A percentile compares a stretch with the other conserved stretches of the same genome.
Evolutionary conservation across 2,888 invertebrate species (phyloP).

Genomic region (Cheilosia variabilis): DNA sequence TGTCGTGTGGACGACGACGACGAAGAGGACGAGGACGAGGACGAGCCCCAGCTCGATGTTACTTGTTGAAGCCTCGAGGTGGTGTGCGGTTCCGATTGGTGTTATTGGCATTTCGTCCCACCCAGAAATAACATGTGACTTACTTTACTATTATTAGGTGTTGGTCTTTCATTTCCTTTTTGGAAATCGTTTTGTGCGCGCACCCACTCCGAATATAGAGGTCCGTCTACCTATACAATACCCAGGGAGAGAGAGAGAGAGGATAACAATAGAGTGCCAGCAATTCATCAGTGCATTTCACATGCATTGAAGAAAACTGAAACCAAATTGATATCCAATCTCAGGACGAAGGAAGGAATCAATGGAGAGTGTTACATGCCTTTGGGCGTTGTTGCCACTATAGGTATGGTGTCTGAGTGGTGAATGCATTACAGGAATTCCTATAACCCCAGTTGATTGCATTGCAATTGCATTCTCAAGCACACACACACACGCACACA

Average conservation of each 20-base stretch:
- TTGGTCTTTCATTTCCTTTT: slow-evolving; percentile 75
- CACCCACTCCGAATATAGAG: neutral
- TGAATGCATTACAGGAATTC: slow-evolving; percentile 67
- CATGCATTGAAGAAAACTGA: slow-evolving; percentile 67
- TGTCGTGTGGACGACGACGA: slow-evolving; percentile 4
- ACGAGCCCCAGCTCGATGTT: slow-evolving; percentile 20
- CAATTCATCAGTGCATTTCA: slow-evolving; percentile 62
- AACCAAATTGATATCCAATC: slow-evolving; percentile 74
- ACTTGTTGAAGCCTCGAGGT: slow-evolving; percentile 63
- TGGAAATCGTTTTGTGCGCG: slow-evolving; percentile 6
- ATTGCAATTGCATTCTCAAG: slow-evolving; percentile 61
- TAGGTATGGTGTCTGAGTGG: slow-evolving; percentile 42
- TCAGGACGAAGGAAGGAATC: slow-evolving; percentile 59
- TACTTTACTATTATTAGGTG: slow-evolving; percentile 72
- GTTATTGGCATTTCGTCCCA: slow-evolving; percentile 60
- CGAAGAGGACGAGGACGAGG: neutral
- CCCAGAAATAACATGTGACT: slow-evolving; percentile 69
- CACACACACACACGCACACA: neutral
- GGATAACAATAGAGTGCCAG: slow-evolving; percentile 26
- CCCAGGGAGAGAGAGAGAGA: neutral
- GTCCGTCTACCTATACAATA: neutral
- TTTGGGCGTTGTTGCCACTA: slow-evolving; percentile 52
- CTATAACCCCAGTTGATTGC: slow-evolving; percentile 58
- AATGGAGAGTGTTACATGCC: slow-evolving; percentile 70
- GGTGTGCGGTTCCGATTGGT: slow-evolving; percentile 45